These are phyloP conservation scores for Ondatra zibethicus DNA, from an alignment of 2,113 vertebrate species.

Conservation along the genomic window DNA sequence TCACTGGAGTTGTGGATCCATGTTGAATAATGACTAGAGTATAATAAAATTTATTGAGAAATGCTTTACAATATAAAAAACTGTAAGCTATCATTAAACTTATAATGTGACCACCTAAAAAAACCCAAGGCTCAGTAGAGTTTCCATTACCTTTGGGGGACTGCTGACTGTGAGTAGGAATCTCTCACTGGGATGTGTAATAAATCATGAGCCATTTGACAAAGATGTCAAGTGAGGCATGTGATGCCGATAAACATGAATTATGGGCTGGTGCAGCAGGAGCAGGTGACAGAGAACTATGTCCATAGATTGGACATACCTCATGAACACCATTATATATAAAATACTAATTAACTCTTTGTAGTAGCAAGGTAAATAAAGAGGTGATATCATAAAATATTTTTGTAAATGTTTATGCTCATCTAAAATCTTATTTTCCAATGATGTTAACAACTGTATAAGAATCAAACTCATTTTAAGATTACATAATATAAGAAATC, in stretches of 20 bases:
- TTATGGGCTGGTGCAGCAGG: conserved; percentile 31
- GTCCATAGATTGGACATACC: not conserved
- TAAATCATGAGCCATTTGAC: conserved; percentile 27
- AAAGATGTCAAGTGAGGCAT: conserved; percentile 49
- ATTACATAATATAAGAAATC: conserved; percentile 60
- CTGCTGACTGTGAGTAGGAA: not conserved
- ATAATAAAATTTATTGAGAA: conserved; percentile 42
- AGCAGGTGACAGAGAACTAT: conserved; percentile 46
- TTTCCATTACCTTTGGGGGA: not conserved
- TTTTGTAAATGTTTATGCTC: conserved; percentile 23
- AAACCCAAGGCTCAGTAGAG: not conserved
- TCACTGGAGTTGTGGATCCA: not conserved
- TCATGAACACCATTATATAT: not conserved
- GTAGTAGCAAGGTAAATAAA: not conserved
- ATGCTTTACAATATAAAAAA: not conserved
- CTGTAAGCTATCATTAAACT: not conserved
- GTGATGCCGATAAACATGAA: not conserved
- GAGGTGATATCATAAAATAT: not conserved
- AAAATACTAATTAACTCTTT: not conserved
- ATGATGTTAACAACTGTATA: conserved; percentile 67
- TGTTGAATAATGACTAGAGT: not conserved
- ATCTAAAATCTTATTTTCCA: conserved; percentile 57
- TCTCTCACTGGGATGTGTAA: not conserved
- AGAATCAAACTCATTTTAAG: conserved; percentile 73
- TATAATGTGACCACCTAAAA: conserved; percentile 13